These are phyloP conservation scores for Riparia riparia DNA, from an alignment of 2,113 vertebrate genomes.

Conservation along the genomic window DNA sequence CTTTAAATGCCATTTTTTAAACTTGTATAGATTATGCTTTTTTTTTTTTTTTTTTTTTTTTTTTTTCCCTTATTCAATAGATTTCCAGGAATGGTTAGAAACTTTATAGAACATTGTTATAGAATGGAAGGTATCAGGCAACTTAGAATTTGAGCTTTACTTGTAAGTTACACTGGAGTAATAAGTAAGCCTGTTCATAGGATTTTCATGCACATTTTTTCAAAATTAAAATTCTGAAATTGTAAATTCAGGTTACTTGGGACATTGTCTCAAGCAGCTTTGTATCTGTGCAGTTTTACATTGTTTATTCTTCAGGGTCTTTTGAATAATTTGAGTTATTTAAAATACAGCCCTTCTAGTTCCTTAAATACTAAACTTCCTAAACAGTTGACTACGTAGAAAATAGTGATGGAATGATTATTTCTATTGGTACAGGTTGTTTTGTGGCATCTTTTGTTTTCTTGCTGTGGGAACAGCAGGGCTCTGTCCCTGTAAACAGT, in stretches of 20 bases:
- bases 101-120: not conserved
- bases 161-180: not conserved
- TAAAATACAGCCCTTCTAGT: not conserved
- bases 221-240: not conserved
- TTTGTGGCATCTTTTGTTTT: slow-evolving; percentile 5
- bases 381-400: not conserved
- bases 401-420: not conserved
- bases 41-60: not conserved
- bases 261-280: not conserved
- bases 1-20: not conserved
- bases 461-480: not conserved
- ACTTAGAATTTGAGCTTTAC: not conserved
- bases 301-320: not conserved
- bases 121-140: not conserved
- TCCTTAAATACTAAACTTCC: not conserved
- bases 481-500: slow-evolving; percentile 33
- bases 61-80: not conserved
- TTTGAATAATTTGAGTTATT: not conserved
- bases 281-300: not conserved
- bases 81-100: not conserved
- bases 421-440: slow-evolving; percentile 9
- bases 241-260: not conserved
- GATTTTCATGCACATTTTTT: not conserved
- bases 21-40: not conserved
- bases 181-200: not conserved